These are phyloP conservation scores for Catharus ustulatus DNA, from an alignment of 2,797 vertebrate genomes.

Conservation along the genomic window DNA sequence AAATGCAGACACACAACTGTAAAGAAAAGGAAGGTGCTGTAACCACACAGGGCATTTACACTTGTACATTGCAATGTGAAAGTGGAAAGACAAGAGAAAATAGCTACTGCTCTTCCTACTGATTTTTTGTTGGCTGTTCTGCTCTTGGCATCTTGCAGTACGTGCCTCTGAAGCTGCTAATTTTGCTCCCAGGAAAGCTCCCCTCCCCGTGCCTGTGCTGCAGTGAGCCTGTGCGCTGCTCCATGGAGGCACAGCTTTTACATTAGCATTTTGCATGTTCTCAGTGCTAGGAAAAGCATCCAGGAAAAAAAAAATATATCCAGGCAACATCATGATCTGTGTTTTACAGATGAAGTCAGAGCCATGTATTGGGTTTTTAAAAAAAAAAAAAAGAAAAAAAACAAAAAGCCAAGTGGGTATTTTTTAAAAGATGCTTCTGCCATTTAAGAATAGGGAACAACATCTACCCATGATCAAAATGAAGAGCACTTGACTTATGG, in stretches of 20 bases:
- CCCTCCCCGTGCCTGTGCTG: background rate
- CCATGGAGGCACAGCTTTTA: slow-evolving; percentile 13
- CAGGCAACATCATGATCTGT: slow-evolving; percentile 34
- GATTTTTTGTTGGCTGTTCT: background rate
- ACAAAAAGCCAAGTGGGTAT: background rate
- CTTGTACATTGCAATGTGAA: background rate
- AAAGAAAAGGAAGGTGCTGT: background rate
- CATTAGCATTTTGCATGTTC: slow-evolving; percentile 23
- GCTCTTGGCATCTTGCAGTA: background rate
- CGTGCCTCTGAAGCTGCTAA: background rate
- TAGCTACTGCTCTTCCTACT: background rate
- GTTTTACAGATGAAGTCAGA: slow-evolving; percentile 25
- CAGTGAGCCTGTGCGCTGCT: background rate
- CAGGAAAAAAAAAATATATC: background rate
- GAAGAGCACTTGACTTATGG: slow-evolving; percentile 31
- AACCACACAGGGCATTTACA: background rate
- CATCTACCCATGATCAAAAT: slow-evolving; percentile 23
- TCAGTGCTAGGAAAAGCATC: slow-evolving; percentile 16
- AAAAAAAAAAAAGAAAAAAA: background rate
- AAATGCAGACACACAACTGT: background rate
- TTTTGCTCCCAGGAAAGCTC: background rate
- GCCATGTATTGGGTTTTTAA: background rate
- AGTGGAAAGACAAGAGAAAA: background rate
- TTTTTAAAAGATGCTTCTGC: slow-evolving; percentile 33
- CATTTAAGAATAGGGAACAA: background rate